Conservation (phyloP, 2,113 vertebrate species). For the Myodes glareolus region DNA sequence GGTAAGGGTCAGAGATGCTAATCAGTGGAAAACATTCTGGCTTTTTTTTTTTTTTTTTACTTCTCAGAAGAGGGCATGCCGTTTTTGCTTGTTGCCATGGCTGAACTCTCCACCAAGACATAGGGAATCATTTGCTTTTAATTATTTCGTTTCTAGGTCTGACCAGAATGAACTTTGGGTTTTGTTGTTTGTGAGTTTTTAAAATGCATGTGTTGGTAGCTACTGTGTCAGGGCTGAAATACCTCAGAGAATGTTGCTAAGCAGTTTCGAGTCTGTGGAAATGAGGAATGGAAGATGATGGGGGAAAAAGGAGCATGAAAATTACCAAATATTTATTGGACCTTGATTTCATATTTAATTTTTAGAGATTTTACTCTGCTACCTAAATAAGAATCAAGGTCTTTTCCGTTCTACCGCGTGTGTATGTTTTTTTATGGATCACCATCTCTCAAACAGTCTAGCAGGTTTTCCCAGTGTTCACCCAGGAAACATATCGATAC, state of each 20-base stretch:
- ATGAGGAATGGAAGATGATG: neutral
- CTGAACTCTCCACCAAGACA: neutral
- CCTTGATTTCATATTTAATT: slow-evolving; percentile 11
- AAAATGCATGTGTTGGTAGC: neutral
- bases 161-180: slow-evolving; percentile 41
- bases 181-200: slow-evolving; percentile 53
- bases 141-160: slow-evolving; percentile 44
- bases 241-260: neutral
- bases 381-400: neutral
- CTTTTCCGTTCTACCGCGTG: neutral
- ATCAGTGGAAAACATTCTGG: slow-evolving; percentile 33
- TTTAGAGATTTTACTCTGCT: neutral
- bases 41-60: neutral
- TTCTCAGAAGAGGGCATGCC: slow-evolving; percentile 51
- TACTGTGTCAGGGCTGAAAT: neutral
- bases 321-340: neutral
- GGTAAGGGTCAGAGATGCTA: neutral
- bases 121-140: slow-evolving; percentile 57
- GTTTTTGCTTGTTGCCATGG: slow-evolving; percentile 58
- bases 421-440: neutral
- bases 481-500: slow-evolving; percentile 19
- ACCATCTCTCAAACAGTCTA: neutral
- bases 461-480: neutral
- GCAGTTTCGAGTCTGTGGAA: neutral
- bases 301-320: neutral